phyloP scores from a whole-genome alignment of 2,888 invertebrate species.

The Ptilodon capucinus region DNA sequence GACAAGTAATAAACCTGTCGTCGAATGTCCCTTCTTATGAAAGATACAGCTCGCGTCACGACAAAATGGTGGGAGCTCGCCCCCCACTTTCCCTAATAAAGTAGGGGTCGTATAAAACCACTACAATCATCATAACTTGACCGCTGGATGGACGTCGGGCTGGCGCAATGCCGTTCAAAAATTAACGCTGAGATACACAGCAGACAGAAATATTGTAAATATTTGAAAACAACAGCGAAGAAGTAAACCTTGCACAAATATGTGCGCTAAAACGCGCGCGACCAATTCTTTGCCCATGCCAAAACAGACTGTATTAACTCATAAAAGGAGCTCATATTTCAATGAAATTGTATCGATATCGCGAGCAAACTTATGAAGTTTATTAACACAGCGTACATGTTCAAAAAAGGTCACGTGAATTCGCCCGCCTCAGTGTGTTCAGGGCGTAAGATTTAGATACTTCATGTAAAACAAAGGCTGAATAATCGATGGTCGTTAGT shows the following conservation, averaged over 20 bases:
- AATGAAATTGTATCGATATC: too few relatives aligned
- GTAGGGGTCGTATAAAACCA: constrained; percentile 71
- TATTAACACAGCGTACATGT: too few relatives aligned
- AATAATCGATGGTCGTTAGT: background rate
- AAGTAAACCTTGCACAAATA: too few relatives aligned
- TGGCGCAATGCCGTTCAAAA: constrained; percentile 58
- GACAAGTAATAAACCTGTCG: constrained; percentile 64
- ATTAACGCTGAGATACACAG: constrained; percentile 51
- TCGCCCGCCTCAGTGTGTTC: too few relatives aligned
- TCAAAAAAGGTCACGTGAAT: too few relatives aligned
- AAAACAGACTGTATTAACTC: too few relatives aligned
- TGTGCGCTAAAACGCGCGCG: too few relatives aligned
- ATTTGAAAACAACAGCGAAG: background rate
- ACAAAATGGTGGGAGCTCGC: constrained; percentile 48
- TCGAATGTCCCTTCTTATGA: constrained; percentile 59
- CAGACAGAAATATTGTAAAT: background rate
- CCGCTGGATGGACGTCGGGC: constrained; percentile 41
- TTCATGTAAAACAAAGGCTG: background rate
- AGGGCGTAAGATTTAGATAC: background rate
- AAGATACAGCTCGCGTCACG: constrained; percentile 61
- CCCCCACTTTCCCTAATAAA: constrained; percentile 72
- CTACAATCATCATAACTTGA: constrained; percentile 79
- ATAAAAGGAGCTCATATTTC: too few relatives aligned
- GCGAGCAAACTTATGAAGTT: too few relatives aligned
- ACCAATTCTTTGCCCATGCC: too few relatives aligned